These are phyloP conservation scores for Austrofundulus limnaeus DNA, from an alignment of 2,113 vertebrate species.

Conservation along the genomic window DNA sequence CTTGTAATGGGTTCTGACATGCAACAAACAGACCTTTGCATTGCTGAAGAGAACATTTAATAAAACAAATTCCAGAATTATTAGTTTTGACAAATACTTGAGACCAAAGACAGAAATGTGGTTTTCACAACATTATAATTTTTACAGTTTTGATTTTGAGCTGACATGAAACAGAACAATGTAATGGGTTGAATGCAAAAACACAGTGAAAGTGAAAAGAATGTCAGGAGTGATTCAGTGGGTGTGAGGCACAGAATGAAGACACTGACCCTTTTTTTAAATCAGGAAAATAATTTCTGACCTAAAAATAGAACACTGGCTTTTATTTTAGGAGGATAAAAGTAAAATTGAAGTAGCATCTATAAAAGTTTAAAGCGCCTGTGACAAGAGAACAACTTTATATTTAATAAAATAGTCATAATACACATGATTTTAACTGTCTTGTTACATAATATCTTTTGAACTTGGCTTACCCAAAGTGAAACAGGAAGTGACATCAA, in stretches of 20 bases:
- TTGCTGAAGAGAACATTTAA: constrained; percentile 65
- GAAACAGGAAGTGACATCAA: no score
- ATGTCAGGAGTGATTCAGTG: constrained; percentile 24
- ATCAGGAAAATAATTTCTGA: background rate
- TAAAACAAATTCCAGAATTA: constrained; percentile 64
- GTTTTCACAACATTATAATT: constrained; percentile 43
- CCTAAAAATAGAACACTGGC: background rate
- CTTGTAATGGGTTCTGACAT: constrained; percentile 67
- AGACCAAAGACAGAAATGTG: constrained; percentile 51
- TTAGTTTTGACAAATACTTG: constrained; percentile 45
- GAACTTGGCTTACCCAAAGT: no score
- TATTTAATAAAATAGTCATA: no score
- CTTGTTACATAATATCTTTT: no score
- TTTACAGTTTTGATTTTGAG: constrained; percentile 37
- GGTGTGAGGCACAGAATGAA: constrained; percentile 62
- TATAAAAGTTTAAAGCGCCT: background rate
- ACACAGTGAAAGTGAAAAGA: constrained; percentile 20
- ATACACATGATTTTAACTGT: no score
- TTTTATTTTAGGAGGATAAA: background rate
- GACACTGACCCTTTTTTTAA: constrained; percentile 66
- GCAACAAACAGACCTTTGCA: constrained; percentile 75
- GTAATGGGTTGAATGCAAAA: constrained; percentile 12
- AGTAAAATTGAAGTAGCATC: background rate
- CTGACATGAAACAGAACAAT: constrained; percentile 29
- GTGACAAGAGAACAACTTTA: no score